Percentiles rank a stretch among this genome's conserved stretches.
phyloP scores from a whole-genome alignment of 2,888 invertebrate species.

The Thalpophila matura region DNA sequence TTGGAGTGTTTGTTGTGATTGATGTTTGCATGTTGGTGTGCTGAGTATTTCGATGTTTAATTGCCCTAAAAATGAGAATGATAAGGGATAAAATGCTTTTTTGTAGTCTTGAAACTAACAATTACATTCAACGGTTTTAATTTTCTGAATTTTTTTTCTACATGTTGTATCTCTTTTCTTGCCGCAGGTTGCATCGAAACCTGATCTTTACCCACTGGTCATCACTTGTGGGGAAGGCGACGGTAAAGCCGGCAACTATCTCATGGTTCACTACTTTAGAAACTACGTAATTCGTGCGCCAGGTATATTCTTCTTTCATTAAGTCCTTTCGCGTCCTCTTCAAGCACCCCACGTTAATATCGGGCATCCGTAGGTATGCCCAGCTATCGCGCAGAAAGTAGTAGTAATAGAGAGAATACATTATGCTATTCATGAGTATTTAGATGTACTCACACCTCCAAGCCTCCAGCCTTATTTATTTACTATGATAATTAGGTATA shows the following conservation, averaged over 20 bases:
- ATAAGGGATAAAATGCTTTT: slow-evolving; percentile 45
- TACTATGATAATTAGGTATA: too few relatives aligned
- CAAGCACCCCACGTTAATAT: too few relatives aligned
- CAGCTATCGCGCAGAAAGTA: too few relatives aligned
- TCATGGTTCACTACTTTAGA: slow-evolving; percentile 95
- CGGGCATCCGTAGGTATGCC: too few relatives aligned
- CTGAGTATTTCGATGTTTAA: neutral
- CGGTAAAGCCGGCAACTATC: slow-evolving; percentile 93
- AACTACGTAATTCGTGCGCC: slow-evolving; percentile 94
- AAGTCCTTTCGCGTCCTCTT: neutral
- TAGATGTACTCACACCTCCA: too few relatives aligned
- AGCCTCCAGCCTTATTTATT: too few relatives aligned
- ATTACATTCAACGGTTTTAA: neutral
- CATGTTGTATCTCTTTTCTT: neutral
- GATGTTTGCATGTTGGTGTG: slow-evolving; percentile 33
- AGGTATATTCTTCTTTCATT: slow-evolving; percentile 79
- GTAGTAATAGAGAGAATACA: too few relatives aligned
- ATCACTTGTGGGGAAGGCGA: slow-evolving; percentile 94
- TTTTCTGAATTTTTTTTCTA: neutral
- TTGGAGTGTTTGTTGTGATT: slow-evolving; percentile 13
- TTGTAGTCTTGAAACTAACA: too few relatives aligned
- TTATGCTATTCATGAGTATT: too few relatives aligned
- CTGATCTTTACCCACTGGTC: slow-evolving; percentile 96
- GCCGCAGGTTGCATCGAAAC: slow-evolving; percentile 95
- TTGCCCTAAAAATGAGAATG: neutral